Base-by-base conservation (phyloP, 1,140 invertebrate species). In the Drosophila nasuta region DNA sequence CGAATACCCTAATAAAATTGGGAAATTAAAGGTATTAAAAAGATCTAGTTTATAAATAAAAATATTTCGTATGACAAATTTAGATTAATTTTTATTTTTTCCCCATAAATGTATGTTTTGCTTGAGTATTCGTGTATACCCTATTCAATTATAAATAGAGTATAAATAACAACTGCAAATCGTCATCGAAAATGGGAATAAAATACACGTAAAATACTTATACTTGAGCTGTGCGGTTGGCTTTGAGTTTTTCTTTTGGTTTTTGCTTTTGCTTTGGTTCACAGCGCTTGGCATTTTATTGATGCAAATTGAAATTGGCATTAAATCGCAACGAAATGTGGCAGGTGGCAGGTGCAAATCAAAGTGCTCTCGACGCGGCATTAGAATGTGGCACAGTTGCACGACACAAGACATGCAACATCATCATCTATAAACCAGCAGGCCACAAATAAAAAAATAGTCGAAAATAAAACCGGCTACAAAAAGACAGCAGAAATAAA, bases 281-380 rank as follows among this genome's bases (percentile, higher is more conserved):
- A 25, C 20, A 78, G 46, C 57, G 57, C 48, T 63, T 77, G 75
- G 62, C 69, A 79, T 77, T 79, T 73, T 58, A 83, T 82, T 69
- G 73, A 83, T 83, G 76, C 80, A 76, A 82, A 83, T 54, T 70
- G 60, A 46, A 82, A 79, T 83, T 79, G 81, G 78, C 80, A 82
- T 71, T 75, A 75, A 75, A 52, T 57, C 35, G 48, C 17, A 64
- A 25, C 58, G 20, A 66, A 66, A 51, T 52, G 54, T 52, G 63
- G 70, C 54, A 43, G 62, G 38, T 20, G 62, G 63, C 60, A 68
- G 71, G 56, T 73, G 68, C 30, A 67, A 58, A 72, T 48, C 62
- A 57, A 51, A 17, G 13, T 17, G 30, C 15, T 48, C 15, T 25
- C 20, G 20, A 4, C 35, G 17, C 15, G 38, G 51, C 49, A 65